These are phyloP conservation scores for Thunnus maccoyii DNA, from an alignment of 2,113 vertebrate species.

Conservation along the genomic window DNA sequence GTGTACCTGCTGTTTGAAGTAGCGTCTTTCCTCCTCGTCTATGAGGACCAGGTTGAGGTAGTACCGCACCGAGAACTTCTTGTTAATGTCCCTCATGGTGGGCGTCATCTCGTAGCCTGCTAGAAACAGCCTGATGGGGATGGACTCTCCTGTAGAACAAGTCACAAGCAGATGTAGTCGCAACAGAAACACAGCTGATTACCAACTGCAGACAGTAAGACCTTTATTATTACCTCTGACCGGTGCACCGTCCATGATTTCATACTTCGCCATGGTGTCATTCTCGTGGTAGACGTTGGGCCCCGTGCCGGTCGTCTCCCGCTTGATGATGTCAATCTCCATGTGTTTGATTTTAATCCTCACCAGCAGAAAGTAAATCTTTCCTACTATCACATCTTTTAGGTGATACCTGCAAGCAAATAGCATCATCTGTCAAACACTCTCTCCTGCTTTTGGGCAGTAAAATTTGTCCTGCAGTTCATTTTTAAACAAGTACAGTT, in stretches of 20 bases:
- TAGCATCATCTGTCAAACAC: background rate
- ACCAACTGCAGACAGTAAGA: background rate
- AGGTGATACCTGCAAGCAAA: constrained; percentile 88
- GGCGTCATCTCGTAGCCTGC: constrained; percentile 96
- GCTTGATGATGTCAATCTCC: constrained; percentile 96
- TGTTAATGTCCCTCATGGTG: constrained; percentile 96
- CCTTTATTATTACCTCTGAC: constrained; percentile 87
- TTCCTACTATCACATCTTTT: constrained; percentile 95
- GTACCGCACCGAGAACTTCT: constrained; percentile 97
- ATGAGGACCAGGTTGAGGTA: constrained; percentile 98
- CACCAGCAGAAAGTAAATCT: constrained; percentile 96
- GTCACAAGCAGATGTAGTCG: background rate
- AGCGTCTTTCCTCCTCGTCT: constrained; percentile 95
- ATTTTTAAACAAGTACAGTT: background rate
- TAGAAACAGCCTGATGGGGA: constrained; percentile 95
- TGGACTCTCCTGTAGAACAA: constrained; percentile 90
- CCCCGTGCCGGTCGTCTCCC: constrained; percentile 92
- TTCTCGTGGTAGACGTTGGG: constrained; percentile 95
- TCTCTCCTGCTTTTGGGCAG: background rate
- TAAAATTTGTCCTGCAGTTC: no score
- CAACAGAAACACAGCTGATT: background rate
- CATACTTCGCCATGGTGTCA: constrained; percentile 94
- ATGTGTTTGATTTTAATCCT: constrained; percentile 95
- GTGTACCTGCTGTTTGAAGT: constrained; percentile 98
- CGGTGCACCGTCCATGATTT: constrained; percentile 97